Evolutionary conservation across 1,140 invertebrate species (phyloP).

Genomic region (Campodea augens): DNA sequence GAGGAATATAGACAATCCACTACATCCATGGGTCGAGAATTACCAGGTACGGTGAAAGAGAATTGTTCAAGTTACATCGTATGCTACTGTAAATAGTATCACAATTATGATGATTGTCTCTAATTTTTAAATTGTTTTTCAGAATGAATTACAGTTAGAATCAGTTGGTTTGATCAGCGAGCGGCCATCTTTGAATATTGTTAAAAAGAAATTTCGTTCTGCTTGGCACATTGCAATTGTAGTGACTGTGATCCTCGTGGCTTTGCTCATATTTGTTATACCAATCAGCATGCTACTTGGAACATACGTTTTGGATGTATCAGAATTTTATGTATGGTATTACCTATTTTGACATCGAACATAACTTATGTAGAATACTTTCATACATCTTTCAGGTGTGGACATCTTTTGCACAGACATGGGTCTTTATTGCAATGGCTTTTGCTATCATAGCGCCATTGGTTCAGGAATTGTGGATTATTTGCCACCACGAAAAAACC

Average conservation of each 20-base stretch:
- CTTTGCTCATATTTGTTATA: constrained; percentile 11
- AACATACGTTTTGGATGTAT: background rate
- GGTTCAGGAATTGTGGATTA: too few relatives aligned
- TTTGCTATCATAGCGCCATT: background rate
- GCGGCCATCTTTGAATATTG: constrained; percentile 5
- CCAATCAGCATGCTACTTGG: constrained; percentile 8
- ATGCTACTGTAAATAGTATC: too few relatives aligned
- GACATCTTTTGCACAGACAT: background rate
- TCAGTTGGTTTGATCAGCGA: background rate
- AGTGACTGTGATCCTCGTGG: constrained; percentile 5
- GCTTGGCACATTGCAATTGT: constrained; percentile 9
- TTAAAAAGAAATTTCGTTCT: constrained; percentile 6
- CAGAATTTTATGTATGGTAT: too few relatives aligned
- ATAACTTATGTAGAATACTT: too few relatives aligned
- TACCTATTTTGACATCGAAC: too few relatives aligned
- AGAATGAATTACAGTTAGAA: background rate
- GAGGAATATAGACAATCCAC: constrained; percentile 27
- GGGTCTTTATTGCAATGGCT: background rate
- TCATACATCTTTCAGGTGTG: background rate
- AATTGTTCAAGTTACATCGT: too few relatives aligned
- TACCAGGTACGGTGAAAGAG: constrained; percentile 17
- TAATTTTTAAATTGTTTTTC: background rate
- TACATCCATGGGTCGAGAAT: constrained; percentile 25
- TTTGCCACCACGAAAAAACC: too few relatives aligned
- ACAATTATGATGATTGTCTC: background rate